A percentile compares a stretch with the other conserved stretches of the same genome.
Evolutionary conservation across 2,113 vertebrate genomes (phyloP).

Genomic region (Anthoscopus minutus): DNA sequence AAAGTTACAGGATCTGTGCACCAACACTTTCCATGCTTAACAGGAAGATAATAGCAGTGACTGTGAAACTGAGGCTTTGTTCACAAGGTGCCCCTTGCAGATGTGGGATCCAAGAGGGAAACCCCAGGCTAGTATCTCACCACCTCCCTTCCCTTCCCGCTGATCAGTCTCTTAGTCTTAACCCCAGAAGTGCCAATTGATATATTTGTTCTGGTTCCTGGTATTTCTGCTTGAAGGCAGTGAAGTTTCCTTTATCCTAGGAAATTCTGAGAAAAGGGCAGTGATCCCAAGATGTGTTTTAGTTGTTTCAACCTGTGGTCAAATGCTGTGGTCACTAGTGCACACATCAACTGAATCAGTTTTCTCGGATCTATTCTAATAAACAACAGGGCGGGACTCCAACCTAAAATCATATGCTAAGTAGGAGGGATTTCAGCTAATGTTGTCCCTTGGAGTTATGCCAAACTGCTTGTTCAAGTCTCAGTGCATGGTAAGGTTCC

Average conservation of each 20-base stretch:
- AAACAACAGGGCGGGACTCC: not conserved
- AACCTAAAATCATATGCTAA: not conserved
- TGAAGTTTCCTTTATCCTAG: not conserved
- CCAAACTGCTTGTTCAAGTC: not conserved
- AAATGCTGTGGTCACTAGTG: not conserved
- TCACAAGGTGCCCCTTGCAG: not conserved
- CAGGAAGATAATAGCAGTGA: not conserved
- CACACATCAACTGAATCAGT: not conserved
- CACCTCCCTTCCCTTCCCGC: not conserved
- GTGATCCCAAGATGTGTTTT: not conserved
- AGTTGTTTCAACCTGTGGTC: not conserved
- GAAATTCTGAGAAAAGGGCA: not conserved
- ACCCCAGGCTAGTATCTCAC: not conserved
- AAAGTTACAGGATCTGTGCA: not conserved
- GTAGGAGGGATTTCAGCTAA: not conserved
- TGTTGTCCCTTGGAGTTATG: not conserved
- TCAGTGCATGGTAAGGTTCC: not conserved
- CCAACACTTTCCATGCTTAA: not conserved
- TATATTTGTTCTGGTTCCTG: not conserved
- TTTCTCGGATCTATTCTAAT: not conserved
- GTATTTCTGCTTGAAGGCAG: not conserved
- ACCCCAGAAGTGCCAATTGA: accelerated
- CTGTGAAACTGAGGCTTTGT: not conserved
- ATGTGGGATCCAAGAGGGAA: not conserved
- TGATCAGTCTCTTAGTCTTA: not conserved